Evolutionary conservation across 2,888 invertebrate genomes (phyloP), one percentile per base, ranked within the genome.

Genomic region (Synergus gifuensis): DNA sequence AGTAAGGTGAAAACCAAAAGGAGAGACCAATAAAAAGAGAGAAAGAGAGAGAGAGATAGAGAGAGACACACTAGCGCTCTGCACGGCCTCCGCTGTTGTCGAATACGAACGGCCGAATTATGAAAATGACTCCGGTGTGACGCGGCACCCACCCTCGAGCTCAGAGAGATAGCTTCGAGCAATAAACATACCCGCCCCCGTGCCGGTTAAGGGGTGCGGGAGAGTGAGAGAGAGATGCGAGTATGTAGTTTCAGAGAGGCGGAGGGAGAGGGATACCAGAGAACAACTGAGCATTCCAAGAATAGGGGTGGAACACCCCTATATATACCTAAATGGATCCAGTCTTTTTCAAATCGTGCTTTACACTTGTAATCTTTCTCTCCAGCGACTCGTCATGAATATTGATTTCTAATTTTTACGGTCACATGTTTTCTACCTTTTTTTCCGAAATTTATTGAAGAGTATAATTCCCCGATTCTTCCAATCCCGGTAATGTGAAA

Each of bases 61-160:
- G 77, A 77, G 58, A 76, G 44, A 62, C 14, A 11, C 36, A 44
- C 46, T 36, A 60, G 76, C 60, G 79, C 77, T 83, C 83, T 83
- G 87, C 90, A 90, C 91, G 92, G 91, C 91, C 90, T 91, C 91
- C 86, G 90, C 89, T 91, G 93, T 92, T 92, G 92, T 93, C 92
- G 94, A 93, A 94, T 94, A 94, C 93, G 94, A 93, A 94, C 93
- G 93, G 93, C 93, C 92, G 92, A 94, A 94, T 94, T 94, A 94
- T 94, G 94, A 94, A 94, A 94, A 94, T 94, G 92, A 93, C 91
- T 89, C 91, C 89, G 92, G 92, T 92, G 92, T 92, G 93, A 93
- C 92, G 93, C 92, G 92, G 88, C 90, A 89, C 86, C 91, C 90
- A 90, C 90, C 91, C 91, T 89, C 88, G 85, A 79, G 78, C 79